Evolutionary conservation across 2,797 vertebrate species (phyloP), one percentile per base, ranked within the genome.

Genomic region (Agapornis canus): DNA sequence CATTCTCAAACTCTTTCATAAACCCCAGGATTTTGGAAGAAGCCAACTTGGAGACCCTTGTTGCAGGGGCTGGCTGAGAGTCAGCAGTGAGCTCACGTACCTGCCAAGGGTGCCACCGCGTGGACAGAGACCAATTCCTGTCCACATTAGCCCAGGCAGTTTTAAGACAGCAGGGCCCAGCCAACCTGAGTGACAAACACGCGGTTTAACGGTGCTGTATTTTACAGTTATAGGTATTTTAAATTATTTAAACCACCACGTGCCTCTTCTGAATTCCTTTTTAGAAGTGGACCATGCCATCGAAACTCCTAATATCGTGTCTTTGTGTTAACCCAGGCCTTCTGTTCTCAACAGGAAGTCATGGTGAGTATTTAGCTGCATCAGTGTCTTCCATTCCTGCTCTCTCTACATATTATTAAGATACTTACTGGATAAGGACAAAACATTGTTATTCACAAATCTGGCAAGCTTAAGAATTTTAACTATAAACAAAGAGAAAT

Each of bases 401-500:
- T 31, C 61, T 52, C 66, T 68, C 52, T 63, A 48, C 15, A 11
- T 42, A 51, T 91, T 65, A 76, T 59, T 7, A 8, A 94, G 92
- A 81, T 80, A 95, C 61, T 94, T 79, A 86, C 71, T 35, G 11
- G 82, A 73, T 35, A 81, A 79, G 10, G 54, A 57, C 92, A 65
- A 90, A 56, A 92, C 48, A 51, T 64, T 82, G 49, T 65, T 83
- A 78, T 77, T 90, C 82, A 84, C 73, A 82, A 64, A 85, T 72
- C 90, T 96, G 96, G 93, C 93, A 92, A 82, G 21, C 42, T 75
- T 1, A 0, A 79, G 48, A 48, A 51, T 83, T 61, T 94, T 82
- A 95, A 88, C 91, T 90, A 66, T 42, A 79, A 86, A 91, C 45
- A 92, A 92, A 97, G 84, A 65, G 54, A 86, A 81, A n/a, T 18